Base-by-base conservation (phyloP, 2,113 vertebrate species). In the Ia io region DNA sequence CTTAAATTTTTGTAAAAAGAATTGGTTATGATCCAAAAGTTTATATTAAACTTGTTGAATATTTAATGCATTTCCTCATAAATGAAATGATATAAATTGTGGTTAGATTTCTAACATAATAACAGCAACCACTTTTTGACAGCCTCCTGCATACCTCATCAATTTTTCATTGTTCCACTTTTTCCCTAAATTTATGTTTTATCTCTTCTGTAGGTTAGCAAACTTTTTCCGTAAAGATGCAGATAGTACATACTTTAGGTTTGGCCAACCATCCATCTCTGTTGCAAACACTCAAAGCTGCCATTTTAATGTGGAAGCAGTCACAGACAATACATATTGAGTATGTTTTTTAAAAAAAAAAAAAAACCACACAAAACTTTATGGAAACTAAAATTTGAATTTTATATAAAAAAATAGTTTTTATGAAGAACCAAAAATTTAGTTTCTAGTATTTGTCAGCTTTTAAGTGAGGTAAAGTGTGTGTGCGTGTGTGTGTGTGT, bases 371-470 rank as follows among this genome's bases (percentile, higher is more conserved):
- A 25, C 23, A 61, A 61, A 61, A 25, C 9, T 65, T 74, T 42
- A 65, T 53, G 22, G 40, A 79, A 47, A 51, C 4, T 5, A 8
- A 73, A 69, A 40, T 74, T 37, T 73, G 18, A 59, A n/a, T 69
- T 83, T 88, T n/a, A 53, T 6, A 1, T 40, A 88, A 37, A 49
- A 90, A 88, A 86, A 69, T 65, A 20, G 13, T 35, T 95, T 91
- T 90, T 56, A 44, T 44, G 42, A 65, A 71, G 28, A 63, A 91
- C 3, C 20, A 17, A 84, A 73, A 71, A 5, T 65, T 53, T 65
- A 3, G 25, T 69, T 90, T 56, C 14, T 65, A 49, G 12, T 11
- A 74, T n/a, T 53, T 32, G 9, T 73, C 18, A 37, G 51, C 2
- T 70, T 90, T 82, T 40, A 76, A 35, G 8, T 63, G 37, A 86